These are phyloP conservation scores for Eretmochelys imbricata DNA, from an alignment of 2,113 vertebrate genomes.

Conservation along the genomic window DNA sequence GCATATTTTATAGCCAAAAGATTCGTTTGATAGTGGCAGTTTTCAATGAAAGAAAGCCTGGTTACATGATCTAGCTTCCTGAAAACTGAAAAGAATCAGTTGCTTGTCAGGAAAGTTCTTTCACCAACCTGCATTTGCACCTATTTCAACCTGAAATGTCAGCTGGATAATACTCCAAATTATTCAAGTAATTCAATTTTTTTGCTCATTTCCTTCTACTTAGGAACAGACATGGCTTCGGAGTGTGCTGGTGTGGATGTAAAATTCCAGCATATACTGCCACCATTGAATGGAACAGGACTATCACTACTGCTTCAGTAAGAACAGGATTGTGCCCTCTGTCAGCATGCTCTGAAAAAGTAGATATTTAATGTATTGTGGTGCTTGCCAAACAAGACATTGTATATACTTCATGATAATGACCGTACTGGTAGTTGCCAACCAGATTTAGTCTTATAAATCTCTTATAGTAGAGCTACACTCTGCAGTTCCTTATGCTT, in stretches of 20 bases:
- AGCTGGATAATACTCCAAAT: not conserved
- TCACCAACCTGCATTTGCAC: not conserved
- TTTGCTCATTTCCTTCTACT: not conserved
- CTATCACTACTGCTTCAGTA: not conserved
- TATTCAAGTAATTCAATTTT: not conserved
- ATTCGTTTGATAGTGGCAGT: slow-evolving; percentile 42
- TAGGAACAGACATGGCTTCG: not conserved
- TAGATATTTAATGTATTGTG: not conserved
- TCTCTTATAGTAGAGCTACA: slow-evolving; percentile 19
- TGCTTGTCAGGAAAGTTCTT: slow-evolving; percentile 50
- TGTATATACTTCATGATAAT: not conserved
- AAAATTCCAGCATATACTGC: not conserved
- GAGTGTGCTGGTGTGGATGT: not conserved
- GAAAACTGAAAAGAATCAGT: not conserved
- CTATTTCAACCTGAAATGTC: slow-evolving; percentile 18
- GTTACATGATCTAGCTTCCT: not conserved
- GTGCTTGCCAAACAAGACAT: not conserved
- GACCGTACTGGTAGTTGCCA: not conserved
- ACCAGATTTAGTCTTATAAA: slow-evolving; percentile 2
- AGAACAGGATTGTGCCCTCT: not conserved
- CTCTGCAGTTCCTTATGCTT: not conserved
- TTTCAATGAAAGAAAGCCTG: slow-evolving; percentile 38
- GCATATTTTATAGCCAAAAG: slow-evolving; percentile 2
- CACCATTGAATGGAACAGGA: not conserved
- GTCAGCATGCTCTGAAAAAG: not conserved